Conservation (phyloP, 2,888 invertebrate species). For the Falcaria lacertinaria region DNA sequence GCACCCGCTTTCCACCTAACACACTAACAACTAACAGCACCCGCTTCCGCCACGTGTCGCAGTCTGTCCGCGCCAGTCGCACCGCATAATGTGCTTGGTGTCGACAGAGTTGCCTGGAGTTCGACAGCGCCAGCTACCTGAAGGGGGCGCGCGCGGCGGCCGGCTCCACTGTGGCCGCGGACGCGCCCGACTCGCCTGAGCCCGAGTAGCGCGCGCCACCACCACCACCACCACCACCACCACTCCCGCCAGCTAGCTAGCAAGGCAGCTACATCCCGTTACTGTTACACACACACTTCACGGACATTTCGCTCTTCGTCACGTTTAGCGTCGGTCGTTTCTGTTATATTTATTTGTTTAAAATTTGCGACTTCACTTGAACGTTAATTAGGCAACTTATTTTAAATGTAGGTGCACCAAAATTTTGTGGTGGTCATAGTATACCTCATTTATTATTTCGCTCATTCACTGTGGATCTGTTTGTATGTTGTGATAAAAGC, state of each 20-base stretch:
- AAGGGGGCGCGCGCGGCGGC: conserved; percentile 65
- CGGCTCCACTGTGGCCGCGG: conserved; percentile 59
- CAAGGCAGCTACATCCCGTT: no score
- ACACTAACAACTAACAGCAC: conserved; percentile 4
- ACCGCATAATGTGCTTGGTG: conserved; percentile 30
- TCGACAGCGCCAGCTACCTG: conserved; percentile 75
- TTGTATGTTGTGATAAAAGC: conserved; percentile 36
- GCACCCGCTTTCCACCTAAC: conserved; percentile 43
- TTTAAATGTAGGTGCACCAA: conserved; percentile 74
- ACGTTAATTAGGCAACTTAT: conserved; percentile 49
- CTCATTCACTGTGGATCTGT: conserved; percentile 39
- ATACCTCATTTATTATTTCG: conserved; percentile 37
- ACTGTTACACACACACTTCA: conserved; percentile 14
- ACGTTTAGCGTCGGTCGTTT: conserved; percentile 28
- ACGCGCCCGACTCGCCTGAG: conserved; percentile 74
- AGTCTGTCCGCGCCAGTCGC: neutral
- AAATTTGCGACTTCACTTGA: conserved; percentile 25
- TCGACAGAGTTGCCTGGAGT: conserved; percentile 75
- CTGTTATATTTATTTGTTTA: conserved; percentile 22
- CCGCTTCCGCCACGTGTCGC: neutral
- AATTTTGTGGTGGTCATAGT: conserved; percentile 46
- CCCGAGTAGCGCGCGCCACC: conserved; percentile 55
- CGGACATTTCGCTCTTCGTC: neutral
- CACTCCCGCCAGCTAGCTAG: no score
- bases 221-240: no score